Conservation (phyloP, 2,888 invertebrate species). For the Pterostichus madidus region DNA sequence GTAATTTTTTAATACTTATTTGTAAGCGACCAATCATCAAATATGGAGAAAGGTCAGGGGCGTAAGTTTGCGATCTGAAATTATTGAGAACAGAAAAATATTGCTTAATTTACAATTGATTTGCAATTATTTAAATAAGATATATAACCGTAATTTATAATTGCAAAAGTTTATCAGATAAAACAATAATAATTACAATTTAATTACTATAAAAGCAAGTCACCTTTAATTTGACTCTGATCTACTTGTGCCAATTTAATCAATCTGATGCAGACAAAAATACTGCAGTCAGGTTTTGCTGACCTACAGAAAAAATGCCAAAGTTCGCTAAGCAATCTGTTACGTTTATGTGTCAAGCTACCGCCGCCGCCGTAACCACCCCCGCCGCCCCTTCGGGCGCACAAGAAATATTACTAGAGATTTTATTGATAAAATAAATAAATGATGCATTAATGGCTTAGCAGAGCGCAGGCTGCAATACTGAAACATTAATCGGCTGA, state of each 20-base stretch:
- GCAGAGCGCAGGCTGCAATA: neutral
- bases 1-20: no score
- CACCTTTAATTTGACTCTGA: neutral
- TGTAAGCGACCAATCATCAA: no score
- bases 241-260: constrained; percentile 7
- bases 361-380: neutral
- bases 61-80: no score
- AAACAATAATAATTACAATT: neutral
- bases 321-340: constrained; percentile 36
- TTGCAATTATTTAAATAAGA: no score
- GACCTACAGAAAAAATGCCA: constrained; percentile 40
- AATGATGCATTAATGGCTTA: constrained; percentile 25
- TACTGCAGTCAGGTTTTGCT: constrained; percentile 28
- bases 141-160: no score
- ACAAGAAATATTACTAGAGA: constrained; percentile 19
- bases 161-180: no score
- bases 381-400: neutral
- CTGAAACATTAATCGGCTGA: neutral
- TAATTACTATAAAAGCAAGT: neutral
- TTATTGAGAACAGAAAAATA: no score
- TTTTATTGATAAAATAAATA: constrained; percentile 35
- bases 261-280: constrained; percentile 38
- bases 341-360: constrained; percentile 17
- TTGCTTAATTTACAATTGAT: no score
- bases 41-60: no score